phyloP scores from a whole-genome alignment of 2,888 invertebrate genomes.

The Schizotus pectinicornis region DNA sequence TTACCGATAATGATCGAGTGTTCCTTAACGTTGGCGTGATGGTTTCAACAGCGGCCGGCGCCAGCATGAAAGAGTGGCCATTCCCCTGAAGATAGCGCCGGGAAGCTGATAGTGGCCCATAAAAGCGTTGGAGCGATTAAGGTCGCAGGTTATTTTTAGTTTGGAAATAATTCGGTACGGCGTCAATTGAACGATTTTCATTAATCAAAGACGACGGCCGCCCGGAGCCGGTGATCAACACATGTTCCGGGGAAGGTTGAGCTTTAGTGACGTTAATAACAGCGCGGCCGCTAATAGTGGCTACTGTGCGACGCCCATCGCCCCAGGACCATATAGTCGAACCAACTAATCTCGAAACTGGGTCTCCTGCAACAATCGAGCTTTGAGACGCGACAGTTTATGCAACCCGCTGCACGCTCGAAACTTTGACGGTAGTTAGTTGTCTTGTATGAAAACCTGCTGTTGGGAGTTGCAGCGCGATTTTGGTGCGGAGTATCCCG shows the following conservation, averaged over 20 bases:
- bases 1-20: constrained; percentile 30
- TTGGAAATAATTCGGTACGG: constrained; percentile 8
- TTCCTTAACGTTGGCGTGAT: constrained; percentile 29
- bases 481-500: no score
- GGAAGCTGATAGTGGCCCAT: constrained; percentile 16
- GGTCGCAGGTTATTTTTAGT: constrained; percentile 19
- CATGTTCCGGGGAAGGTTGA: constrained; percentile 31
- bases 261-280: constrained; percentile 37
- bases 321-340: constrained; percentile 31
- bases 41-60: constrained; percentile 36
- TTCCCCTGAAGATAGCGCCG: constrained; percentile 11
- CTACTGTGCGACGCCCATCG: constrained; percentile 41
- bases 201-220: constrained; percentile 17
- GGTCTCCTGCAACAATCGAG: no score
- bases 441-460: no score
- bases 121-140: constrained; percentile 26
- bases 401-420: no score
- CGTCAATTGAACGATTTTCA: constrained; percentile 21
- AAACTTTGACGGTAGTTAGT: no score
- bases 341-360: constrained; percentile 11
- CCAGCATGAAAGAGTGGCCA: constrained; percentile 25
- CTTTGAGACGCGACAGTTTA: no score
- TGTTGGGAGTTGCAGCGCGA: no score
- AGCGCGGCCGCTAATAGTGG: constrained; percentile 40
- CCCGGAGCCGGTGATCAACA: constrained; percentile 21